phyloP scores from a whole-genome alignment of 2,113 vertebrate genomes.

The Periophthalmus modestus region DNA sequence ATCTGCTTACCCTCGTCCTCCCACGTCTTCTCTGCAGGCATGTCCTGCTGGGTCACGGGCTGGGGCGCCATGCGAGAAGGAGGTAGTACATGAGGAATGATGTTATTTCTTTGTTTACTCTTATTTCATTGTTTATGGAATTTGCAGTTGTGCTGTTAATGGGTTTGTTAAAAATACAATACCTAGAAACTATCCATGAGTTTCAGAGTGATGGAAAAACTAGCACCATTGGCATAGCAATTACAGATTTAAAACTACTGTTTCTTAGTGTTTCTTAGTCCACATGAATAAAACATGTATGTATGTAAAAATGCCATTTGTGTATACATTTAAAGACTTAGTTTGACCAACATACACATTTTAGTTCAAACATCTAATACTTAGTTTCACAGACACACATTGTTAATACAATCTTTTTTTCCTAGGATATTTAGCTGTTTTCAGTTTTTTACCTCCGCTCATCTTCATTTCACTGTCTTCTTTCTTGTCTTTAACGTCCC shows the following conservation, averaged over 20 bases:
- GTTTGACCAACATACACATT: background rate
- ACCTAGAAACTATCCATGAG: background rate
- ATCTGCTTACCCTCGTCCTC: constrained; percentile 77
- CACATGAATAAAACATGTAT: no score
- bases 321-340: background rate
- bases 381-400: background rate
- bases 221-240: no score
- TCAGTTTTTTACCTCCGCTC: constrained; percentile 3
- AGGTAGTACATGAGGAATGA: constrained; percentile 66
- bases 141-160: background rate
- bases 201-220: no score
- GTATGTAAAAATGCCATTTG: background rate
- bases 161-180: background rate
- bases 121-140: constrained; percentile 1
- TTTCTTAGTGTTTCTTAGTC: no score
- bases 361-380: background rate
- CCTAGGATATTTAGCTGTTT: background rate
- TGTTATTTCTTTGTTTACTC: constrained; percentile 40
- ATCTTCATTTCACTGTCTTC: constrained; percentile 38
- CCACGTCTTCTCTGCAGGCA: constrained; percentile 77
- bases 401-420: background rate
- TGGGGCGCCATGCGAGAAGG: constrained; percentile 76
- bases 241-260: no score
- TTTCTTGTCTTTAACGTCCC: constrained; percentile 53
- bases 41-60: constrained; percentile 79